Percentiles rank a stretch among this genome's conserved stretches.
Conservation (phyloP, 2,888 invertebrate genomes). For the Monochamus alternatus region DNA sequence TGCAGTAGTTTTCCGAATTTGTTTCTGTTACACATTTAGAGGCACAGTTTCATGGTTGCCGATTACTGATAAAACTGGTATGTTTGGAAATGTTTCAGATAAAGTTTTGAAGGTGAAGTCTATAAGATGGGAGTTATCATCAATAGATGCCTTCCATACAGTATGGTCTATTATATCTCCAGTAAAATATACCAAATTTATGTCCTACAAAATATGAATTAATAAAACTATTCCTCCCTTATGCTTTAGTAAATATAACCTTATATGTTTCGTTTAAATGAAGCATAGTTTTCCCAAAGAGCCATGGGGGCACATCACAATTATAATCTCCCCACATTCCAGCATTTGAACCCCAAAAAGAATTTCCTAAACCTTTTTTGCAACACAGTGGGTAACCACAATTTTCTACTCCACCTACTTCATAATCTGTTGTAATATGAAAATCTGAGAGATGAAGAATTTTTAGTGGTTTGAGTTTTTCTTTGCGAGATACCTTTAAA, state of each 20-base stretch:
- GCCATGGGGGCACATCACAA: constrained; percentile 82
- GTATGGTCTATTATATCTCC: constrained; percentile 90
- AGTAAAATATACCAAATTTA: constrained; percentile 82
- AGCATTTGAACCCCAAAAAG: constrained; percentile 70
- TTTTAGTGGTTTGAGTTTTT: constrained; percentile 54
- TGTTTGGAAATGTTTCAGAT: constrained; percentile 69
- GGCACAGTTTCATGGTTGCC: constrained; percentile 83
- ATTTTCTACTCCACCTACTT: constrained; percentile 77
- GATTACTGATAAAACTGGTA: constrained; percentile 73
- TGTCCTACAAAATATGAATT: constrained; percentile 50
- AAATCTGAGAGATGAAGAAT: constrained; percentile 84
- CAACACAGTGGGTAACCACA: constrained; percentile 89
- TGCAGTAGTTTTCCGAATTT: neutral
- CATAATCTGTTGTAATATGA: constrained; percentile 85
- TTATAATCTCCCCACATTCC: constrained; percentile 87
- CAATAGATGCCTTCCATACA: constrained; percentile 84
- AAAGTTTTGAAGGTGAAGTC: constrained; percentile 70
- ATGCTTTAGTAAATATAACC: constrained; percentile 41
- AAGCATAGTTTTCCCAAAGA: constrained; percentile 78
- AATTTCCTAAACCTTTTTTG: constrained; percentile 74
- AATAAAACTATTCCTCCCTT: constrained; percentile 7
- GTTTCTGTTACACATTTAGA: constrained; percentile 66
- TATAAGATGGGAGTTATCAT: constrained; percentile 76
- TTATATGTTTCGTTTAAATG: constrained; percentile 64
- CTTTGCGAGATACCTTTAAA: constrained; percentile 31